Base-by-base conservation (phyloP, 1,140 invertebrate species). In the Aphelenchoides besseyi region DNA sequence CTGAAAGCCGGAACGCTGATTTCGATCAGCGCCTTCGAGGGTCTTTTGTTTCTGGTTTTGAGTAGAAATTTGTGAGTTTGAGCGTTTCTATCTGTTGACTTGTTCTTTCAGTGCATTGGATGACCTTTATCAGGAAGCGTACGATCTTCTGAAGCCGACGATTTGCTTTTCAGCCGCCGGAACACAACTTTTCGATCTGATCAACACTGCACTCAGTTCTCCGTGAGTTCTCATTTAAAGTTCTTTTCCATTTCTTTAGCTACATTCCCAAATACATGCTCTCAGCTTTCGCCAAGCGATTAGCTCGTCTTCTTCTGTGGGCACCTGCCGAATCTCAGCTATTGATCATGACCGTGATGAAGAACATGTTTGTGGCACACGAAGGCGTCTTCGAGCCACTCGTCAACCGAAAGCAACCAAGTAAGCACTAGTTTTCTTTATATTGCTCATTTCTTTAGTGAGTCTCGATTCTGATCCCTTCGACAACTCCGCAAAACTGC, bases 211-310 rank as follows among this genome's bases (percentile, higher is more conserved):
- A 29, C 36, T 66, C 12, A 66, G 26, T 32, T 66, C 63, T 2
- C 63, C 63, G 30, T 66, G n/a, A 41, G 37, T 41, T 8, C 37
- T 5, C 55, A 33, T 59, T 23, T 33, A 8, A 8, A 28, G 5
- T 5, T 59, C 18, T 59, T 8, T 33, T 8, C 18, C 5, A 59
- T 59, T 5, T 18, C 12, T 59, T 59, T 33, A 59, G 55, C 5
- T 59, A 66, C 63, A 33, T 66, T 29, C 63, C 63, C 12, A 33
- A 66, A 30, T 66, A 66, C 36, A 66, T 37, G 12, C 36, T 66
- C 12, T 26, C 63, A n/a, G 63, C 63, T 26, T 66, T 32, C 32
- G 63, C 63, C 30, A 66, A 66, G 30, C 30, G 36, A 26, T 35
- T 66, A 12, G 16, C 63, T 32, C 63, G 63, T 2, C 63, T 66